Conservation (phyloP, 2,113 vertebrate genomes). For the Microtus oregoni region DNA sequence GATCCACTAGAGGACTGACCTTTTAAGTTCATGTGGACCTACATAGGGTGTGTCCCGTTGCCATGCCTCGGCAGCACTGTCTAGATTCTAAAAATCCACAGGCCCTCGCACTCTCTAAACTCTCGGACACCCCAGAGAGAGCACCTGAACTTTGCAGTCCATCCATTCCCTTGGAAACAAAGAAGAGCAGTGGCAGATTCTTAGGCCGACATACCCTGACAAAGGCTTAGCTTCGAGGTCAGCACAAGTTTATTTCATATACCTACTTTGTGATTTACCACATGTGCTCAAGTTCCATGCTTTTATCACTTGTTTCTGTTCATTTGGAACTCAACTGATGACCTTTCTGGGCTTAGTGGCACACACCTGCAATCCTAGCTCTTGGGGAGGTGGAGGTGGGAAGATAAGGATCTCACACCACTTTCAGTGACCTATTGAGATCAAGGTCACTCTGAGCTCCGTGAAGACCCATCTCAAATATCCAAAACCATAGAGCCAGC, state of each 20-base stretch:
- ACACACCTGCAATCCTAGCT: not conserved
- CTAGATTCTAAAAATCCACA: not conserved
- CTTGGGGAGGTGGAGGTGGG: not conserved
- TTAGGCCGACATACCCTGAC: not conserved
- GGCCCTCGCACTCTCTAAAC: not conserved
- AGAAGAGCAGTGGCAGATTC: not conserved
- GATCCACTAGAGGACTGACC: not conserved
- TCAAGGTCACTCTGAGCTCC: not conserved
- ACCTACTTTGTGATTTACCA: not conserved
- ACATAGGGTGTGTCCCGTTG: not conserved
- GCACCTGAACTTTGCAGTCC: not conserved
- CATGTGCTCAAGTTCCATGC: not conserved
- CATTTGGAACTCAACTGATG: conserved; percentile 12
- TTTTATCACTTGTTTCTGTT: not conserved
- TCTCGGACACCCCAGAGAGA: not conserved
- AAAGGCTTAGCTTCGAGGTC: not conserved
- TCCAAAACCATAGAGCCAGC: not conserved
- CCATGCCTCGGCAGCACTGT: not conserved
- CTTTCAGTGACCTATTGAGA: not conserved
- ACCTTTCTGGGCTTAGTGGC: not conserved
- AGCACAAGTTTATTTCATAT: not conserved
- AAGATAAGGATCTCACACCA: not conserved
- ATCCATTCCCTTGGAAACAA: conserved; percentile 20
- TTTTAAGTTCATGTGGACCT: not conserved
- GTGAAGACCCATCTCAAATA: not conserved